Base-by-base conservation (phyloP, 2,888 invertebrate genomes). In the Trissolcus brochymenae region DNA sequence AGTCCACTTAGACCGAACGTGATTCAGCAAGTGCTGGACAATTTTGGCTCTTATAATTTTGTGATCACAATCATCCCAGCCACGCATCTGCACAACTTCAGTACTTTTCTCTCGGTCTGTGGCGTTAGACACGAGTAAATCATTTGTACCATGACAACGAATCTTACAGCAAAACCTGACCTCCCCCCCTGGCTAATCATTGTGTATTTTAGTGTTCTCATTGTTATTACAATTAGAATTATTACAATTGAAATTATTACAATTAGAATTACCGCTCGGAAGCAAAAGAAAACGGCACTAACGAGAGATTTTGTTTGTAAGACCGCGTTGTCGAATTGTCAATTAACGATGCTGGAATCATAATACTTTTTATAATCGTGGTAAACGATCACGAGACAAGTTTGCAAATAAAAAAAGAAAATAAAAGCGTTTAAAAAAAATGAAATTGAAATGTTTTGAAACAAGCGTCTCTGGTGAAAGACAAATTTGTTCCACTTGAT, bases 21-120 rank as follows among this genome's bases (percentile, higher is more conserved):
- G 59, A 87, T 90, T 71, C 86, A 88, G 41, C 82, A 85, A 66
- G 87, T 89, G 17, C 84, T 90, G 14, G 83, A 84, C 16, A 86
- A 82, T 55, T 88, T 88, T 79, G 82, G 83, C 56, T 84, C 81
- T 49, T 83, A 85, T 56, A 88, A 89, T 80, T 91, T 95, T 81
- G 94, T 94, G 70, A 93, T 93, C 82, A 95, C 94, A 13, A 91
- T 94, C 76, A 92, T 96, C 90, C 96, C 96, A 61, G 95, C 95
- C 80, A 92, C 92, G 81, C 94, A 94, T 87, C 91, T 96, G 85
- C 94, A 95, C 90, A 94, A 94, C 90, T 93, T 94, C 81, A 93
- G 93, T 90, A 95, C 95, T 84, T 95, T 95, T 90, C 91, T 96
- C 82, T 95, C 96, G 79, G 92, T 96, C 88, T 94, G 94, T 90